phyloP scores from a whole-genome alignment of 1,140 invertebrate species.

The Listronotus oregonensis region DNA sequence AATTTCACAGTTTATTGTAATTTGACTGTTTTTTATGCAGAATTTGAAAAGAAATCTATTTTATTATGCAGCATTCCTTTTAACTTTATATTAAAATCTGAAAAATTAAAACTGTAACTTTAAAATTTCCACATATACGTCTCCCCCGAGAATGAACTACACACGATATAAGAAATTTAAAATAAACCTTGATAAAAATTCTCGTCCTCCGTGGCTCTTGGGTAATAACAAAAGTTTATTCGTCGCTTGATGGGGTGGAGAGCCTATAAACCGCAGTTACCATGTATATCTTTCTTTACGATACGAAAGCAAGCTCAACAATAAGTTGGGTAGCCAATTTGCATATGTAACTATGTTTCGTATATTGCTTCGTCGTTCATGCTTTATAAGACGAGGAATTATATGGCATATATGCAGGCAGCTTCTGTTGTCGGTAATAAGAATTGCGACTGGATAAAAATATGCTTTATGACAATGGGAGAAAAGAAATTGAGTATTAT shows the following conservation, averaged over 20 bases:
- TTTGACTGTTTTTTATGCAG: no score
- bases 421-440: constrained; percentile 17
- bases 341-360: constrained; percentile 51
- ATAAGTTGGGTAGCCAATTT: constrained; percentile 51
- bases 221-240: constrained; percentile 37
- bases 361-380: constrained; percentile 33
- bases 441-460: constrained; percentile 28
- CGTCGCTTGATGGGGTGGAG: constrained; percentile 32
- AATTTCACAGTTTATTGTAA: no score
- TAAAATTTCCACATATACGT: constrained; percentile 27
- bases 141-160: constrained; percentile 12
- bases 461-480: constrained; percentile 33
- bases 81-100: constrained; percentile 18
- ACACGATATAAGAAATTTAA: constrained; percentile 14
- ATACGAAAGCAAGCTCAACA: constrained; percentile 43
- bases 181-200: constrained; percentile 35
- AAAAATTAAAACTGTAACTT: constrained; percentile 31
- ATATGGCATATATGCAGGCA: constrained; percentile 10
- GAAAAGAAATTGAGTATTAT: constrained; percentile 32
- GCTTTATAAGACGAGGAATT: constrained; percentile 27
- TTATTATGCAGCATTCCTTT: no score
- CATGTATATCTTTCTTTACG: constrained; percentile 44
- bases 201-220: constrained; percentile 18
- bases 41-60: no score
- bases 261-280: constrained; percentile 35